Evolutionary conservation across 2,797 vertebrate genomes (phyloP), one percentile per base, ranked within the genome.

Genomic region (Bradypodion ventrale): DNA sequence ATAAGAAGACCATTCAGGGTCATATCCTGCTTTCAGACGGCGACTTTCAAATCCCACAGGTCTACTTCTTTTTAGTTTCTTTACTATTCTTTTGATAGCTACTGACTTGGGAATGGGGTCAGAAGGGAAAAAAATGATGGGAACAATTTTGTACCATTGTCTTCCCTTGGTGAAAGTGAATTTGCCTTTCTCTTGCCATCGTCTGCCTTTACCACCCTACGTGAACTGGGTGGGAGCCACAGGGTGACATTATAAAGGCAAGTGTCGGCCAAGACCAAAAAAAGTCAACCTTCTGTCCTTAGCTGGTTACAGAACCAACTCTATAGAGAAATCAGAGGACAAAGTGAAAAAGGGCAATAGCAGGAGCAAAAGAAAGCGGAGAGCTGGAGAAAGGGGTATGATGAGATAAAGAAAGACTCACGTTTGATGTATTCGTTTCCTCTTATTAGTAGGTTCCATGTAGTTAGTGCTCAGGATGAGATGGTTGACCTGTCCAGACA

Each of bases 401-500:
- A 92, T 80, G 89, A 86, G 89, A 90, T 89, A 92, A 93, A 93
- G 91, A 88, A 76, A 94, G 91, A 73, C 81, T 70, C 89, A 82
- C 77, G 88, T 94, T 94, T 94, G 91, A 95, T 95, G 92, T 92
- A 91, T 93, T 94, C 63, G 87, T 94, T 94, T 93, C 88, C 90
- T 95, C 94, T 92, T 94, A 94, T 94, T 94, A 94, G 92, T 92
- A 92, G 91, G 91, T 91, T 92, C 94, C 91, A 90, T 92, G 89
- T 94, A 92, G 83, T 93, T 93, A 90, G 90, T 91, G 92, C 83
- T 91, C 93, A 93, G 94, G 87, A 91, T 87, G 92, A 94, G 93
- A 90, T 88, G 89, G 93, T 92, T 94, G 94, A 94, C 94, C 94
- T 94, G 94, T 94, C 94, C 94, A 94, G 90, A 95, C 93, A 92